Evolutionary conservation across 2,888 invertebrate species (phyloP), one percentile per base, ranked within the genome.

Genomic region (Esperia sulphurella): DNA sequence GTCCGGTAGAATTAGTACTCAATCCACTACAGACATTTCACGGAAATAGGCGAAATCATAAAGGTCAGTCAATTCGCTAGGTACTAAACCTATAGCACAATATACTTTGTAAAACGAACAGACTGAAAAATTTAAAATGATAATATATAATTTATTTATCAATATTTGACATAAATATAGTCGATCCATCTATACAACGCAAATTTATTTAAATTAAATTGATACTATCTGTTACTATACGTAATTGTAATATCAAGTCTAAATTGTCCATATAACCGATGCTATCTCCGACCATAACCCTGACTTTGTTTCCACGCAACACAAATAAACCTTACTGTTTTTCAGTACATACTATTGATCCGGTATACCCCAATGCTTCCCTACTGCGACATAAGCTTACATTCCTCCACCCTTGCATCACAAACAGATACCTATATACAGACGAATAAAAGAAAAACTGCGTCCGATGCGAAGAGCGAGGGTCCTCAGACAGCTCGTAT

Each of bases 401-500:
- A 73, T 74, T 66, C 63, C 65, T 53, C 53, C 65, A 69, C 71
- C 66, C 68, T 63, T 50, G 45, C 56, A 54, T 51, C 52, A 61
- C 54, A 57, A 53, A 48, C 61, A 63, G 51, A 59, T 61, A 68
- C 61, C 64, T 68, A 68, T 62, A 67, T 65, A 71, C 67, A 76
- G 68, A 73, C 70, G 75, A 76, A 71, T 77, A 76, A 74, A 76
- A 77, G 72, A 79, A 82, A 75, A 79, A 79, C 71, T 72, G 73
- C 75, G 79, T 76, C 79, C 68, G 75, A 72, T 75, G 76, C 77
- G 78, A 77, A 77, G 77, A 83, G 84, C 77, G 77, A 83, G 84
- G 83, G 84, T 77, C 78, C 85, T 86, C 83, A 85, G 84, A 84
- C 83, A 28, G 35, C 3, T 42, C 21, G n/a, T 12, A 43, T 37